phyloP scores from a whole-genome alignment of 2,888 invertebrate genomes.

The Limenitis camilla region DNA sequence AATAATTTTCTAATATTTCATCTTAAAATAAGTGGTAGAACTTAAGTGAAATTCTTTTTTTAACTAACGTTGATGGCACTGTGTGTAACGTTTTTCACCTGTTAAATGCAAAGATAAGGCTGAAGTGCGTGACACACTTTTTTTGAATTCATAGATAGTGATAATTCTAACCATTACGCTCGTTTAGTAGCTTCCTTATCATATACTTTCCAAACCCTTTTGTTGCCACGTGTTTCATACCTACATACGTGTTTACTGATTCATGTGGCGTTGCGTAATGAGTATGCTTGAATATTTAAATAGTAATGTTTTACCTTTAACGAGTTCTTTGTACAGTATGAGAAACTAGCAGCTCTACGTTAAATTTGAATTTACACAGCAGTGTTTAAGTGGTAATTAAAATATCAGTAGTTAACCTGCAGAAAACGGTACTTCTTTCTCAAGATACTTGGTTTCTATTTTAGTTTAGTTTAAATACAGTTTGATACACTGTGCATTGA shows the following conservation, averaged over 20 bases:
- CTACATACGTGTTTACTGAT: slow-evolving; percentile 3
- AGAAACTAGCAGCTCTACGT: not conserved
- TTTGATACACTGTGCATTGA: too few species aligned
- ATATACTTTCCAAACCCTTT: slow-evolving; percentile 13
- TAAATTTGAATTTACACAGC: not conserved
- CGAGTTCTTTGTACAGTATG: not conserved
- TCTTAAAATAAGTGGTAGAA: too few species aligned
- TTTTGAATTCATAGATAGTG: slow-evolving; percentile 41
- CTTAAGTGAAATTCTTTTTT: too few species aligned
- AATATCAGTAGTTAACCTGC: not conserved
- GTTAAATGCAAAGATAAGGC: slow-evolving; percentile 33
- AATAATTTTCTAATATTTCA: too few species aligned
- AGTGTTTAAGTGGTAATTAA: not conserved
- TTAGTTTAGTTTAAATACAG: too few species aligned
- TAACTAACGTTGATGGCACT: too few species aligned
- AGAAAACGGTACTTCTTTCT: too few species aligned
- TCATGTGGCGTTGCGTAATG: not conserved
- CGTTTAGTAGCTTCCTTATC: slow-evolving; percentile 20
- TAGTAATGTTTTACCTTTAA: not conserved
- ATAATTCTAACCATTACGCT: slow-evolving; percentile 31
- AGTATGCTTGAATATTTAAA: not conserved
- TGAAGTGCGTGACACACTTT: slow-evolving; percentile 52
- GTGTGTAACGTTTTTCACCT: slow-evolving; percentile 32
- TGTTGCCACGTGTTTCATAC: slow-evolving; percentile 9
- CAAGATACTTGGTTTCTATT: too few species aligned